Conservation (phyloP, 2,888 invertebrate species). For the Lepas anatifera region DNA sequence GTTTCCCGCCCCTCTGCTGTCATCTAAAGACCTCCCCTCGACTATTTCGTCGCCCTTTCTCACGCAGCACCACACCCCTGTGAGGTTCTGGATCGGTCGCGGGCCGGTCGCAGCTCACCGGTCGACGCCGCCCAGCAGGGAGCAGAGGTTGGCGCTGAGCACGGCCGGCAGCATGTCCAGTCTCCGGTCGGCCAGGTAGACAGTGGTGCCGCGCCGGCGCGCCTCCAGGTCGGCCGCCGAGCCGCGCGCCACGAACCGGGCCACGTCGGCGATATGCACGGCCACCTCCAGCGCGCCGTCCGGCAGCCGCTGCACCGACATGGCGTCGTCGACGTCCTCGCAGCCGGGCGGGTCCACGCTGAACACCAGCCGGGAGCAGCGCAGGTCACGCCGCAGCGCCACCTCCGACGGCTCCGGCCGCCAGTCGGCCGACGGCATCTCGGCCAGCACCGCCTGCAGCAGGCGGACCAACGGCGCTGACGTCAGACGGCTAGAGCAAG, state of each 20-base stretch:
- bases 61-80: too few species aligned
- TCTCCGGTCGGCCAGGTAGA: conserved; percentile 36
- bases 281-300: conserved; percentile 34
- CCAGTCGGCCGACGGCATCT: background rate
- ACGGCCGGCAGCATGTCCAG: conserved; percentile 34
- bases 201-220: conserved; percentile 36
- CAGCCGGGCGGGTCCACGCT: conserved; percentile 35
- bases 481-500: too few species aligned
- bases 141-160: conserved; percentile 33
- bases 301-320: conserved; percentile 29
- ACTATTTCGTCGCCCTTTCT: too few species aligned
- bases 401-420: conserved; percentile 25
- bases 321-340: conserved; percentile 35
- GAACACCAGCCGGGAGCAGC: conserved; percentile 32
- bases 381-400: conserved; percentile 28
- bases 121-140: conserved; percentile 31
- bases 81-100: too few species aligned
- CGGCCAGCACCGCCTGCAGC: background rate
- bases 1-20: too few species aligned
- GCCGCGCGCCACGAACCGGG: conserved; percentile 36
- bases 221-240: conserved; percentile 36
- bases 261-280: conserved; percentile 43
- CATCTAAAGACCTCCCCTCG: too few species aligned
- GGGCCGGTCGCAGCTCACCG: conserved; percentile 27
- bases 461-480: too few species aligned